These are phyloP conservation scores for Lepidurus packardi DNA, from an alignment of 1,140 invertebrate species.

Conservation along the genomic window DNA sequence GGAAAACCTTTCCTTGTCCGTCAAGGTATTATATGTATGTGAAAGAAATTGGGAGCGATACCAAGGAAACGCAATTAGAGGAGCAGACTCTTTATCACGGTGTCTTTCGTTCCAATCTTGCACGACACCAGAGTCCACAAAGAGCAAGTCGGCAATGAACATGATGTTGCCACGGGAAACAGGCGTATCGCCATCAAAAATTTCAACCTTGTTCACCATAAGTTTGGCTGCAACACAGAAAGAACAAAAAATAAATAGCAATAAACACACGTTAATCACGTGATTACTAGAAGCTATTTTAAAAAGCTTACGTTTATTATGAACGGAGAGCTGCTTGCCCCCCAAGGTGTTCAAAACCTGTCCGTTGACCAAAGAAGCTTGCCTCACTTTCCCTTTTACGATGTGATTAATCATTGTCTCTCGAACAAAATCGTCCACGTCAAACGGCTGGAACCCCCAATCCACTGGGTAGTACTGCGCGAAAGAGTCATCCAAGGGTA, in stretches of 20 bases:
- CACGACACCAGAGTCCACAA: slow-evolving; percentile 55
- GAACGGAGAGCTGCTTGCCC: slow-evolving; percentile 52
- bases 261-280: not conserved
- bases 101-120: slow-evolving; percentile 54
- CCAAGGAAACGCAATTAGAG: slow-evolving; percentile 57
- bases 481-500: slow-evolving; percentile 58
- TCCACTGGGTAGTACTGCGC: slow-evolving; percentile 61
- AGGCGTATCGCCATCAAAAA: slow-evolving; percentile 54
- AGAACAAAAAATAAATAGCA: not conserved
- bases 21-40: slow-evolving; percentile 55
- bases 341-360: slow-evolving; percentile 51
- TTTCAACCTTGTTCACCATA: slow-evolving; percentile 52
- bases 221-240: slow-evolving; percentile 37
- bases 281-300: not conserved
- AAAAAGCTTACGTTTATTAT: slow-evolving; percentile 30
- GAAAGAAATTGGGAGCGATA: slow-evolving; percentile 57
- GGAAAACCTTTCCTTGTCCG: slow-evolving; percentile 49
- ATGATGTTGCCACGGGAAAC: slow-evolving; percentile 55
- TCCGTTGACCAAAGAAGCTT: slow-evolving; percentile 51
- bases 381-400: slow-evolving; percentile 52
- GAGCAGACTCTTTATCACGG: slow-evolving; percentile 57
- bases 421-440: slow-evolving; percentile 58
- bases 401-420: slow-evolving; percentile 57
- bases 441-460: slow-evolving; percentile 63
- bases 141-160: slow-evolving; percentile 55